phyloP scores from a whole-genome alignment of 1,140 invertebrate genomes.

The Reticulitermes speratus region DNA sequence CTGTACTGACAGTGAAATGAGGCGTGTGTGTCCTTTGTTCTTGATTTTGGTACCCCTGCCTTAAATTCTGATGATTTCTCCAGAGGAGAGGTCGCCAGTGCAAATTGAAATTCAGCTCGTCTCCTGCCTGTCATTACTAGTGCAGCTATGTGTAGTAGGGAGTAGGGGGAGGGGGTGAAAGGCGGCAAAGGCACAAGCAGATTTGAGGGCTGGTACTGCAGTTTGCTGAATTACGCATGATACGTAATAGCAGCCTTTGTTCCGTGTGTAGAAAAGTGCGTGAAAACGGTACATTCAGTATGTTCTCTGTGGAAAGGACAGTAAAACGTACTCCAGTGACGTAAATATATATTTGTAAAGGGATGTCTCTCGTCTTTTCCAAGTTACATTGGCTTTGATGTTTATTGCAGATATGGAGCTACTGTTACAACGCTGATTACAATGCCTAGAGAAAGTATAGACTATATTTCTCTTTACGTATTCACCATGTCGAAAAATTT shows the following conservation, averaged over 20 bases:
- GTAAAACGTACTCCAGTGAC: too few species aligned
- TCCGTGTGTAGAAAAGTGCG: neutral
- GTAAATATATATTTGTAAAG: too few species aligned
- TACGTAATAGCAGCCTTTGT: neutral
- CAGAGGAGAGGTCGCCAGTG: conserved; percentile 14
- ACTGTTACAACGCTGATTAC: too few species aligned
- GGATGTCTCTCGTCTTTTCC: too few species aligned
- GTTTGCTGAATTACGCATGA: neutral
- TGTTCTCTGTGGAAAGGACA: neutral
- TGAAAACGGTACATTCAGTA: neutral
- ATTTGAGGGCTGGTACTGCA: neutral
- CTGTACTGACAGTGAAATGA: too few species aligned
- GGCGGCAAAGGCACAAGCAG: neutral
- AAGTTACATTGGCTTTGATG: too few species aligned
- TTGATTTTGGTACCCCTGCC: neutral
- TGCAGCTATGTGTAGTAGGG: conserved; percentile 17
- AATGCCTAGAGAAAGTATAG: too few species aligned
- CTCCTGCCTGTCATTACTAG: conserved; percentile 19
- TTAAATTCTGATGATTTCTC: neutral
- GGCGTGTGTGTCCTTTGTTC: too few species aligned
- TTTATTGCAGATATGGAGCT: too few species aligned
- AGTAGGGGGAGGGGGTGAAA: too few species aligned
- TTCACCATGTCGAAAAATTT: too few species aligned
- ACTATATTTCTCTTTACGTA: too few species aligned
- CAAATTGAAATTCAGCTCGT: conserved; percentile 26